These are phyloP conservation scores for Chloropsis cyanopogon DNA, from an alignment of 2,113 vertebrate species.

Conservation along the genomic window DNA sequence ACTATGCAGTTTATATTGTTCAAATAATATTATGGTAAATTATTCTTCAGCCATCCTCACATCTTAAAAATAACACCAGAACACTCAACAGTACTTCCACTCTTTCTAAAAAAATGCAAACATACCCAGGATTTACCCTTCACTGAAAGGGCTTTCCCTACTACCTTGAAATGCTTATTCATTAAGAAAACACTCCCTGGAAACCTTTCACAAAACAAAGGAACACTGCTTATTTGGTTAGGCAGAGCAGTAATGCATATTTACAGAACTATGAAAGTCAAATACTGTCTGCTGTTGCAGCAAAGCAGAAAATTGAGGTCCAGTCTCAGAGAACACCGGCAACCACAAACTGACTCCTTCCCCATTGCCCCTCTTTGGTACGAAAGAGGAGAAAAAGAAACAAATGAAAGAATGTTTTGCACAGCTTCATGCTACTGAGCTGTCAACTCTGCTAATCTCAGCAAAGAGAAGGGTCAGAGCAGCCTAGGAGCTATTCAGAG, in stretches of 20 bases:
- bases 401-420: not conserved
- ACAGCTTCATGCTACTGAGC: not conserved
- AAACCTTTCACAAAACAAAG: not conserved
- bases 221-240: not conserved
- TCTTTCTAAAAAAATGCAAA: not conserved
- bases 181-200: not conserved
- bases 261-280: not conserved
- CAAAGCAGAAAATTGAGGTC: not conserved
- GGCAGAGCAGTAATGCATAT: not conserved
- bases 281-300: not conserved
- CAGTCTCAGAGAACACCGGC: not conserved
- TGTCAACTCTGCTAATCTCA: not conserved
- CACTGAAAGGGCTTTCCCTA: not conserved
- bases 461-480: not conserved
- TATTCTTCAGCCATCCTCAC: not conserved
- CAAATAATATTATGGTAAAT: not conserved
- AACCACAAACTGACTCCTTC: not conserved
- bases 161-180: not conserved
- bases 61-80: not conserved
- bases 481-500: not conserved
- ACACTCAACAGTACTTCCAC: not conserved
- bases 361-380: not conserved
- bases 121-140: not conserved
- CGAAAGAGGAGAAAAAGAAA: not conserved
- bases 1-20: not conserved